Evolutionary conservation across 2,113 vertebrate genomes (phyloP), one percentile per base, ranked within the genome.

Genomic region (Spea bombifrons): DNA sequence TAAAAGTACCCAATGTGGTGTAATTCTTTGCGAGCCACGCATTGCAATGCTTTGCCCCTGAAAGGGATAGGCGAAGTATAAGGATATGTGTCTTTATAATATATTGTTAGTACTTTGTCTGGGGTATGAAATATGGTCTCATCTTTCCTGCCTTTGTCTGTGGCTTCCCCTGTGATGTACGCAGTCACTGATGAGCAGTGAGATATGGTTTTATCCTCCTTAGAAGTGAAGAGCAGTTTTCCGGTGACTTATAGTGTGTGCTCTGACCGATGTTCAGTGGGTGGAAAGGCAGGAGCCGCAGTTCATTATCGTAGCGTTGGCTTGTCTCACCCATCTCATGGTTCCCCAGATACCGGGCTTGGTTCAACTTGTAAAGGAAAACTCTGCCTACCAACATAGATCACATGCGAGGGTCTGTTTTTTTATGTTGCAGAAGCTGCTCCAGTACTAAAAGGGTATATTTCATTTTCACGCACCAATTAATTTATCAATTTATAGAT

Each of bases 201-300:
- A 78, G 76, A 66, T 79, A 79, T 79, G 77, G 50, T 73, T 73
- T 65, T 67, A 73, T 79, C 71, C 49, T 73, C 49, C 71, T 73
- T 50, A 66, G 50, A 79, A 73, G 61, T 53, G 43, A 69, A 72
- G 59, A 47, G 53, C 76, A 12, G 43, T 55, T 70, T 47, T 44
- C 8, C 8, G 53, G 59, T 78, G 76, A 78, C 68, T 68, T 78
- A 57, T 66, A 48, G 77, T 73, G 70, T 66, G 52, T 66, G 57
- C 52, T 49, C 44, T 66, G 70, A 73, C 49, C 50, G 69, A 78
- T 73, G 70, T 79, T 49, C 48, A 65, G 70, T 50, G 77, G 70
- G 44, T 66, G 43, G 71, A 46, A 78, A 78, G 71, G 69, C 48
- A 76, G 47, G 75, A 69, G 53, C 75, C 45, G n/a, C 66, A 76